Percentiles rank a stretch among this genome's conserved stretches.
phyloP scores from a whole-genome alignment of 1,140 invertebrate species.

The Fopius arisanus region DNA sequence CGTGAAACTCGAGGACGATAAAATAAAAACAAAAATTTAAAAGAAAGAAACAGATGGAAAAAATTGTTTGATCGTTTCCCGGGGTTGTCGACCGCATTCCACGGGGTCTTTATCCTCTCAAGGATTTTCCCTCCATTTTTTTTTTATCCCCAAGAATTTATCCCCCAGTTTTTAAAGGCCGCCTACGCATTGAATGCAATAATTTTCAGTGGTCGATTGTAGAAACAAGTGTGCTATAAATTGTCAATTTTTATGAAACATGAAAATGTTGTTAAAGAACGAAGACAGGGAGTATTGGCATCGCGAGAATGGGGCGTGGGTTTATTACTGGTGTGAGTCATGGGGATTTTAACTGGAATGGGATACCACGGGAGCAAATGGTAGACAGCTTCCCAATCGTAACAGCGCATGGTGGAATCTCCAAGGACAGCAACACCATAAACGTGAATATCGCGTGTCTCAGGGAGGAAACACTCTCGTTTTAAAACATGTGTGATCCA shows the following conservation, averaged over 20 bases:
- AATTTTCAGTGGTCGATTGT: conserved; percentile 1
- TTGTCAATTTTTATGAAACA: conserved; percentile 6
- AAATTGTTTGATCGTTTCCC: neutral
- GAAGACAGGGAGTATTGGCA: neutral
- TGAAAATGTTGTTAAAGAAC: conserved; percentile 21
- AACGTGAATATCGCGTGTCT: conserved; percentile 29
- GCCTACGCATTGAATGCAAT: conserved; percentile 1
- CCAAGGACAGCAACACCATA: conserved; percentile 50
- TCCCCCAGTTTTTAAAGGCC: neutral
- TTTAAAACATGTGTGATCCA: neutral
- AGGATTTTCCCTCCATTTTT: neutral
- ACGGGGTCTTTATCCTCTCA: conserved; percentile 8
- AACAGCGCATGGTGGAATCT: conserved; percentile 29
- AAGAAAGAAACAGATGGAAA: too few species aligned
- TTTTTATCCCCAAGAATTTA: neutral
- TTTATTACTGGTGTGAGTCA: neutral
- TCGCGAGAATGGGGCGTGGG: conserved; percentile 35
- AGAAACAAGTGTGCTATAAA: conserved; percentile 1
- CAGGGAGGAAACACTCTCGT: conserved; percentile 4
- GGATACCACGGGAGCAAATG: neutral
- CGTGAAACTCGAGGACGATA: neutral
- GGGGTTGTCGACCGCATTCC: conserved; percentile 21
- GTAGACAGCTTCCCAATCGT: conserved; percentile 15
- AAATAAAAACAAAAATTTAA: neutral
- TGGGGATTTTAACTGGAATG: conserved; percentile 2